Evolutionary conservation across 2,113 vertebrate species (phyloP).

Genomic region (Cichladusa arquata): DNA sequence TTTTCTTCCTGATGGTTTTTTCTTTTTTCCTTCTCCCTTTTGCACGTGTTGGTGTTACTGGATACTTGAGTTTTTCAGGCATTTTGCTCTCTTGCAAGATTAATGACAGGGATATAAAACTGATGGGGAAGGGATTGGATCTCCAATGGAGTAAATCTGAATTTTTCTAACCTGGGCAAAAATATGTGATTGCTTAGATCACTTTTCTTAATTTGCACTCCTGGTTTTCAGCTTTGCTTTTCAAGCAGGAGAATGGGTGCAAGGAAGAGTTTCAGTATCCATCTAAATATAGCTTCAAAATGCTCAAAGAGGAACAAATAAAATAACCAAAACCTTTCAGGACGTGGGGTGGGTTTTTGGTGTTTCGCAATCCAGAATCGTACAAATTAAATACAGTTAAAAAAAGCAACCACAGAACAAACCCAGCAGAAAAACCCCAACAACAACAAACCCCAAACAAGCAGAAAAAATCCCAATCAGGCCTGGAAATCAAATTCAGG

Average conservation of each 20-base stretch:
- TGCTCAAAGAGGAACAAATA: neutral
- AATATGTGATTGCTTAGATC: neutral
- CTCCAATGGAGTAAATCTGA: neutral
- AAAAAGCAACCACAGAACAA: neutral
- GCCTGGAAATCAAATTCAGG: slow-evolving; percentile 12
- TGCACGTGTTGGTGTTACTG: neutral
- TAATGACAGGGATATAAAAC: neutral
- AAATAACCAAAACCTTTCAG: neutral
- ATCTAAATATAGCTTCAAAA: neutral
- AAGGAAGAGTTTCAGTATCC: neutral
- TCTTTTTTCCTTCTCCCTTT: neutral
- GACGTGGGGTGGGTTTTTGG: neutral
- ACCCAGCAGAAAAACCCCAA: neutral
- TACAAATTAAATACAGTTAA: neutral
- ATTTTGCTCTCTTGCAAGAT: neutral
- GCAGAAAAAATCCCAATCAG: neutral
- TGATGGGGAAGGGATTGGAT: neutral
- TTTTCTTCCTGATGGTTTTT: neutral
- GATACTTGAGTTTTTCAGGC: neutral
- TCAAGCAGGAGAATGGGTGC: neutral
- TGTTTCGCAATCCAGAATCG: neutral
- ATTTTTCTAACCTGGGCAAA: neutral
- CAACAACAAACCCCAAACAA: neutral
- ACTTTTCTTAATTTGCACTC: neutral
- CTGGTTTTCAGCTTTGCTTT: neutral